Conservation (phyloP, 2,797 vertebrate genomes). For the Gallinago solitaria region DNA sequence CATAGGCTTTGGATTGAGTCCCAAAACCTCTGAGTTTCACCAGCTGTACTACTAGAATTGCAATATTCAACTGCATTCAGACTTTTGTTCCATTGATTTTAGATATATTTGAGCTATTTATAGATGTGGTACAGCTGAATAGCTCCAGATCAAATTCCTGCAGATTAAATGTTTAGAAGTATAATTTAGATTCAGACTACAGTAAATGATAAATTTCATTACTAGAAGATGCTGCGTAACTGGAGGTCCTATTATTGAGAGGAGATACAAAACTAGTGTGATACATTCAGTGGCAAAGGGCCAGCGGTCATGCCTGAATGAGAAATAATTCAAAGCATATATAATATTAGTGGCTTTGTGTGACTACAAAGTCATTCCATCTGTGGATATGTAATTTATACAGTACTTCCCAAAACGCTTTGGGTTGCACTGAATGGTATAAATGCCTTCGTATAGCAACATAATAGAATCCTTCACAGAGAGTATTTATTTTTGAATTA, state of each 20-base stretch:
- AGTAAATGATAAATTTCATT: neutral
- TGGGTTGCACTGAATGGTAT: neutral
- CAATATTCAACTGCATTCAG: neutral
- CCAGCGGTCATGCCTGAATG: neutral
- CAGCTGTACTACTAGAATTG: neutral
- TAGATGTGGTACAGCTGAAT: neutral
- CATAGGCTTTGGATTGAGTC: neutral
- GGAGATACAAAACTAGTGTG: neutral
- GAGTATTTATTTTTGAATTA: conserved; percentile 18
- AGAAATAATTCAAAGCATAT: conserved; percentile 2
- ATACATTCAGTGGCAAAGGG: neutral
- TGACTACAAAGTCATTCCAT: neutral
- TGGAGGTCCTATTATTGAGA: neutral
- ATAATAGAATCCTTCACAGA: neutral
- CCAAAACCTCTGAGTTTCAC: neutral
- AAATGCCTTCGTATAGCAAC: neutral
- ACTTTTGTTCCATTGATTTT: neutral
- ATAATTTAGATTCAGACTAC: neutral
- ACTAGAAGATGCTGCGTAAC: neutral
- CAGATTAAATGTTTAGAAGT: neutral
- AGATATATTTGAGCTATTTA: neutral
- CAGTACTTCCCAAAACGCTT: neutral
- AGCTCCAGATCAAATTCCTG: neutral
- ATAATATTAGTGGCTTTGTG: neutral
- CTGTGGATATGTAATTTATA: neutral